Percentiles rank a stretch among this genome's conserved stretches.
Conservation (phyloP, 2,113 vertebrate species). For the Hystrix cristata region DNA sequence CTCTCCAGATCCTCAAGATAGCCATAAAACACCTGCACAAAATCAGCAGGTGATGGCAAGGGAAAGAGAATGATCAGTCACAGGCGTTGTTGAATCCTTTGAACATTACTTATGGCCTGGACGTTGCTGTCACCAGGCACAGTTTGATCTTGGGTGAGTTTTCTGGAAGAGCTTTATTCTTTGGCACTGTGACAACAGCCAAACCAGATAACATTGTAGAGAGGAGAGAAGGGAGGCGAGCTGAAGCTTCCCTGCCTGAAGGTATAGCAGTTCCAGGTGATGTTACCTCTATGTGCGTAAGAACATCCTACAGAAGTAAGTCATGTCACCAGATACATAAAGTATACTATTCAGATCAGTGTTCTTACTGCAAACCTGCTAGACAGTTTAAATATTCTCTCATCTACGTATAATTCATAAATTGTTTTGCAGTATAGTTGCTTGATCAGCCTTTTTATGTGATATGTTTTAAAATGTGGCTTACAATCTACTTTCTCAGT, state of each 20-base stretch:
- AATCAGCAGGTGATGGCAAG: constrained; percentile 95
- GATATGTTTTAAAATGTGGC: background rate
- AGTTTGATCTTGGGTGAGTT: constrained; percentile 95
- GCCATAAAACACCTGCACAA: constrained; percentile 95
- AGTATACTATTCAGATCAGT: background rate
- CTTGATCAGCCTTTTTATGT: background rate
- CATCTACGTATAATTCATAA: constrained; percentile 45
- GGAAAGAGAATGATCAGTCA: constrained; percentile 92
- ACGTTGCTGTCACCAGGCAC: constrained; percentile 94
- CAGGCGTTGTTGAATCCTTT: constrained; percentile 91
- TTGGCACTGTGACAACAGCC: constrained; percentile 90
- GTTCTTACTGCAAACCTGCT: constrained; percentile 42
- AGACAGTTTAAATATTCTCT: constrained; percentile 27
- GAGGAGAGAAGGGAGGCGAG: constrained; percentile 70
- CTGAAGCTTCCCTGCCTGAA: constrained; percentile 74
- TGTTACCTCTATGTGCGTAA: constrained; percentile 67
- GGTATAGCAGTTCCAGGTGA: constrained; percentile 77
- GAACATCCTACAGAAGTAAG: constrained; percentile 35
- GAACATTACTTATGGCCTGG: constrained; percentile 95
- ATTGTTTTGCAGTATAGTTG: constrained; percentile 50
- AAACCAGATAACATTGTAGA: constrained; percentile 84
- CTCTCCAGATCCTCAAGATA: constrained; percentile 92
- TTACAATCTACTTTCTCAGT: constrained; percentile 1
- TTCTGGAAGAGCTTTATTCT: constrained; percentile 91
- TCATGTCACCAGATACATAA: background rate